Base-by-base conservation (phyloP, 1,140 invertebrate species). In the Formica selysi region DNA sequence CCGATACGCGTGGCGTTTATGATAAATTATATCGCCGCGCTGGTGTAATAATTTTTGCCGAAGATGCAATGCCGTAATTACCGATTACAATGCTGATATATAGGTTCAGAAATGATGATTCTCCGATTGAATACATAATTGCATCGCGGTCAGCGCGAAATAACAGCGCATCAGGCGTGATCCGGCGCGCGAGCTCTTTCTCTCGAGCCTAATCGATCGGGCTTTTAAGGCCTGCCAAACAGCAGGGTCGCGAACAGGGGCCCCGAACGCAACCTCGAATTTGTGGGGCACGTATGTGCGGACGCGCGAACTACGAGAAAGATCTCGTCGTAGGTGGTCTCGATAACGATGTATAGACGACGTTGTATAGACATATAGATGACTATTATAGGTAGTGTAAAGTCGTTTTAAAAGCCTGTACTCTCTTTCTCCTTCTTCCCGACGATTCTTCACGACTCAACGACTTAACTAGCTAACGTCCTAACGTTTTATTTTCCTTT, bases 121-220 rank as follows among this genome's bases (percentile, higher is more conserved):
- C 90, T 92, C 87, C 85, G 89, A 93, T 93, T 93, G 93, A 93
- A 92, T 91, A 85, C 91, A 74, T 93, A 93, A 93, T 92, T 93
- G 92, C 87, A 80, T 78, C 11, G 70, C 86, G 85, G 70, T 76
- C 62, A 87, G 85, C 76, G 65, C 84, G 67, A 92, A 93, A 93
- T 93, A 93, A 93, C 91, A 90, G 92, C 73, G 91, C 78, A 92
- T 93, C 92, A 92, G 88, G 62, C 54, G 19, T 44, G 61, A 86
- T 86, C 48, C 16, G 36, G 22, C 44, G 76, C 79, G 81, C 79
- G 80, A 86, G 57, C 44, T 89, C 68, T 88, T 76, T 65, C 29
- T 38, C 51, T 36, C 64, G 36, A 54, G 65, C 59, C 79, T 91
- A 93, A 93, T 93, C 90, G 91, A 92, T 89, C 86, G 80, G 29